Conservation (phyloP, 2,113 vertebrate species). For the Hylia prasina region DNA sequence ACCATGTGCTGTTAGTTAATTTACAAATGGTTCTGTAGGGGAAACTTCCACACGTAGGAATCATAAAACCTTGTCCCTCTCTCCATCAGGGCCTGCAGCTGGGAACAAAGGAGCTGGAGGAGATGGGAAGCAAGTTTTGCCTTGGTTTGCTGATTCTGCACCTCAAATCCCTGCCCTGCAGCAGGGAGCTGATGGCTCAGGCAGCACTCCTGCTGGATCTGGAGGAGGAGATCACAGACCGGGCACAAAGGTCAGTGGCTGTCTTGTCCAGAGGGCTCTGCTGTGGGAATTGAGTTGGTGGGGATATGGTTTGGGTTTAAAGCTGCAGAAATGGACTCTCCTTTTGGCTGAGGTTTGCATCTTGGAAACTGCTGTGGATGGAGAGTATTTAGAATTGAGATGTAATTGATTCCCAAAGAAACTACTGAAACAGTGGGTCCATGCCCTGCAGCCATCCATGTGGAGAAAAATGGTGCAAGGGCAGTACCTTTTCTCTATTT, state of each 20-base stretch:
- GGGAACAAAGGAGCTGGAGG: conserved; percentile 85
- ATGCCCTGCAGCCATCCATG: background rate
- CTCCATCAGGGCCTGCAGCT: conserved; percentile 83
- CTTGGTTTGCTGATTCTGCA: conserved; percentile 83
- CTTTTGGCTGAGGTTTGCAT: background rate
- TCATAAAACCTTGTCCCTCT: background rate
- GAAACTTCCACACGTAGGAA: background rate
- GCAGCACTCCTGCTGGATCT: conserved; percentile 67
- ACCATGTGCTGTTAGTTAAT: background rate
- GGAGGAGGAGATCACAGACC: conserved; percentile 73
- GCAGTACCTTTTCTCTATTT: background rate
- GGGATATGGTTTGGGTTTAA: background rate
- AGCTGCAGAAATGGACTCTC: background rate
- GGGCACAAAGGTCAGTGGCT: conserved; percentile 65
- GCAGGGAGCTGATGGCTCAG: conserved; percentile 67
- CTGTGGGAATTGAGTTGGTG: background rate
- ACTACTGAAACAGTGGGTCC: background rate
- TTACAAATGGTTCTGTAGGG: background rate
- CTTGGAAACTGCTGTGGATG: background rate
- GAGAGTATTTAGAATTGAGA: background rate
- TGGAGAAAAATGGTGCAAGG: background rate
- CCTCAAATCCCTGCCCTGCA: conserved; percentile 74
- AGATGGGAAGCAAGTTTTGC: conserved; percentile 92
- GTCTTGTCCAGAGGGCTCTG: background rate
- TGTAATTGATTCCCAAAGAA: background rate